phyloP scores from a whole-genome alignment of 2,888 invertebrate genomes.

The Aphrophora alni region DNA sequence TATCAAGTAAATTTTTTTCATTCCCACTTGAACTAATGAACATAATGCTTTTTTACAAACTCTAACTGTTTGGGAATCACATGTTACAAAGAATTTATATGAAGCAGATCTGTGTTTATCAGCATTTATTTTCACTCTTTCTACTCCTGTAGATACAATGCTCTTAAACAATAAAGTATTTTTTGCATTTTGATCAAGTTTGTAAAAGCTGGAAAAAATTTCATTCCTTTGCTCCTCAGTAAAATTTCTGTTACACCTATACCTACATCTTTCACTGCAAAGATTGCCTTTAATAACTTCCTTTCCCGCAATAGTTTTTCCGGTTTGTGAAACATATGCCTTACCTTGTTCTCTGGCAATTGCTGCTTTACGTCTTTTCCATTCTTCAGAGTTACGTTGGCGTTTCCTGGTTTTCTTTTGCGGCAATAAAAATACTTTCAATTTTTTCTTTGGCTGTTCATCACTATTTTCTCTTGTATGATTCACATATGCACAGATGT shows the following conservation, averaged over 20 bases:
- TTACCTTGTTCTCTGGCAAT: slow-evolving; percentile 26
- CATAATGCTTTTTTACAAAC: slow-evolving; percentile 29
- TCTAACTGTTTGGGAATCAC: not conserved
- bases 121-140: slow-evolving; percentile 16
- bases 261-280: slow-evolving; percentile 24
- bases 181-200: slow-evolving; percentile 28
- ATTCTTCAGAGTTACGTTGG: slow-evolving; percentile 7
- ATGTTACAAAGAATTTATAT: slow-evolving; percentile 7
- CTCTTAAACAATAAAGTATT: slow-evolving; percentile 24
- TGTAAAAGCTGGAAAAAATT: slow-evolving; percentile 18
- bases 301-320: slow-evolving; percentile 2
- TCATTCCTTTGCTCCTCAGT: slow-evolving; percentile 17
- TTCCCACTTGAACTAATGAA: slow-evolving; percentile 2
- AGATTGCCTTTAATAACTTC: slow-evolving; percentile 15
- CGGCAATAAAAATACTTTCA: slow-evolving; percentile 1
- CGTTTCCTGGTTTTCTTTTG: not conserved
- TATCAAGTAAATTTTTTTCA: slow-evolving; percentile 26
- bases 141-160: not conserved
- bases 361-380: slow-evolving; percentile 26
- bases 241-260: slow-evolving; percentile 12
- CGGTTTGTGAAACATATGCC: slow-evolving; percentile 19
- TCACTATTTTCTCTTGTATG: not conserved
- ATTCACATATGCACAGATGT: not conserved
- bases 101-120: slow-evolving; percentile 6
- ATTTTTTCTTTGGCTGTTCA: not conserved